phyloP scores from a whole-genome alignment of 2,888 invertebrate genomes.

The Eristalis tenax region DNA sequence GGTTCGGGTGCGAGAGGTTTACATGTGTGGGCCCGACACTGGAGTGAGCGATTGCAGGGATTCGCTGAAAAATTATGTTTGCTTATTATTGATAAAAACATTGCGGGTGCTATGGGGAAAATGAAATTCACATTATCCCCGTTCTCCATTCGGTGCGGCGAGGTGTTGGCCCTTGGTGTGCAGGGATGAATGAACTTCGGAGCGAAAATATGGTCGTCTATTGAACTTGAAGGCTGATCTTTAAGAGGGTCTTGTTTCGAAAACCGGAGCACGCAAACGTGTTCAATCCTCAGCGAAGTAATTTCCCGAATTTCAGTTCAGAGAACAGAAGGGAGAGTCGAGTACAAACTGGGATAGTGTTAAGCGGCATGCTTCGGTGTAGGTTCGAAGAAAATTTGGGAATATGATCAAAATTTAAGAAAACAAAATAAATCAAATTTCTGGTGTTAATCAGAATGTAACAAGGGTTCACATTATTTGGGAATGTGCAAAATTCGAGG shows the following conservation, averaged over 20 bases:
- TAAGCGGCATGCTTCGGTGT: too few relatives aligned
- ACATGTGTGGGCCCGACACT: not conserved
- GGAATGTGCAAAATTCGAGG: too few relatives aligned
- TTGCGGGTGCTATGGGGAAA: not conserved
- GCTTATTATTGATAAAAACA: not conserved
- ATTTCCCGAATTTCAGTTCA: not conserved
- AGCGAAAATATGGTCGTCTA: not conserved
- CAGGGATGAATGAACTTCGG: not conserved
- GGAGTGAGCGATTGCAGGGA: not conserved
- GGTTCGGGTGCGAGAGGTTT: not conserved
- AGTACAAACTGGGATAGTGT: too few relatives aligned
- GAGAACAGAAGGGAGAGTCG: too few relatives aligned
- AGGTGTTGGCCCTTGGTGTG: not conserved
- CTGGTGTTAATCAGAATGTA: too few relatives aligned
- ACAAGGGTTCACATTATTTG: too few relatives aligned
- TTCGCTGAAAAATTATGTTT: slow-evolving; percentile 5
- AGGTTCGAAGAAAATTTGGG: too few relatives aligned
- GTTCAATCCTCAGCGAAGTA: not conserved
- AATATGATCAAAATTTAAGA: too few relatives aligned
- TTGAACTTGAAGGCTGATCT: not conserved
- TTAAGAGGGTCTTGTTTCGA: not conserved
- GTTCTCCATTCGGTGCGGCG: not conserved
- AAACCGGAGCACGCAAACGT: not conserved
- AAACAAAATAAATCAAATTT: too few relatives aligned
- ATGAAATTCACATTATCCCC: not conserved